Base-by-base conservation (phyloP, 2,888 invertebrate genomes). In the Ceramica pisi region DNA sequence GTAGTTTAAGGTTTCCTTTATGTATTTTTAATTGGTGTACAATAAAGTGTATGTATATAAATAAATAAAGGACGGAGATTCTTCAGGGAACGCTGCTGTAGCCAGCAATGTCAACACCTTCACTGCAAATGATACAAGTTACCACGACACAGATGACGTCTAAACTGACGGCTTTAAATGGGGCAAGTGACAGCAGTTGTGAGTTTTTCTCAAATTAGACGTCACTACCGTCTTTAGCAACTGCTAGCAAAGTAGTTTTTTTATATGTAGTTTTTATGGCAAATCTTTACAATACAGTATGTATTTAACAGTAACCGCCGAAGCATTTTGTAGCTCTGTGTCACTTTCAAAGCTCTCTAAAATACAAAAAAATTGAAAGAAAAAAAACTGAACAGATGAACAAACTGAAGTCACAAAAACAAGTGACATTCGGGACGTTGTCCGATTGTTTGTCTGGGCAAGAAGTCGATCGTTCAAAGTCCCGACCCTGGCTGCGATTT, bases 401-500 rank as follows among this genome's bases (percentile, higher is more conserved):
- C 31, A n/a, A 16, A 31, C 10, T 16, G 10, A 50, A 23, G 4
- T 16, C 23, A 56, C 23, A 73, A 23, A 50, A 35, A 50, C 14
- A 74, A 50, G 7, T 65, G 50, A 57, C 21, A 44, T 74, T 66
- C 31, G 16, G 31, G 12, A 41, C 2, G 19, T 9, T 46, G 31
- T 46, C 38, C 14, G 21, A 51, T 46, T 51, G 51, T 67, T 57
- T 38, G 56, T 44, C 35, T 57, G 51, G 44, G 8, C 44, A 44
- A 26, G 35, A 53, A 53, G 46, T 75, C 67, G 44, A 14, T 19
- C 35, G 26, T 67, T 57, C 70, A 51, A 48, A 51, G 70, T 60
- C 62, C 19, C 61, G 66, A 77, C 75, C 78, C 67, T 62, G 75
- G 60, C 57, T 53, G n/a, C 53, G 51, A 59, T 62, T 59, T 77